Percentiles rank a stretch among this genome's conserved stretches.
Conservation (phyloP, 2,888 invertebrate genomes). For the Athrips mouffetella region DNA sequence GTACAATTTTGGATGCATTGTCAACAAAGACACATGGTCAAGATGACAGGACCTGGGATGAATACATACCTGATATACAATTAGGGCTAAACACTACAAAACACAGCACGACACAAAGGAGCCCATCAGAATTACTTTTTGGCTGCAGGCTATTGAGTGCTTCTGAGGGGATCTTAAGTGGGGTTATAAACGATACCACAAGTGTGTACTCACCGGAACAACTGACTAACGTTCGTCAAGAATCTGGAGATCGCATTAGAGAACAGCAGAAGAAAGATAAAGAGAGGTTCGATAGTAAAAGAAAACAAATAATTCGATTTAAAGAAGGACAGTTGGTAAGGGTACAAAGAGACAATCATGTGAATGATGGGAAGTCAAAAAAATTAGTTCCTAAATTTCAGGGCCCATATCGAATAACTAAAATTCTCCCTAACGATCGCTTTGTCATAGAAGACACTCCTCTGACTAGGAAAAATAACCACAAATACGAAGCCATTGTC, state of each 20-base stretch:
- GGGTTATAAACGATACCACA: neutral
- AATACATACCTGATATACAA: conserved; percentile 10
- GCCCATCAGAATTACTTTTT: conserved; percentile 16
- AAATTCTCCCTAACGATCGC: conserved; percentile 11
- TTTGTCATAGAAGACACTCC: conserved; percentile 17
- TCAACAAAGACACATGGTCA: conserved; percentile 5
- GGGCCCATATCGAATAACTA: conserved; percentile 15
- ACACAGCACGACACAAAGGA: conserved; percentile 10
- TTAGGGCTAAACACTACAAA: conserved; percentile 17
- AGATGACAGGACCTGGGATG: conserved; percentile 4
- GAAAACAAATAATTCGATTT: conserved; percentile 1
- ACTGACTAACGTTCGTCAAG: neutral
- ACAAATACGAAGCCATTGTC: conserved; percentile 17
- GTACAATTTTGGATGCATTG: neutral
- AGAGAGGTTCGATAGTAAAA: conserved; percentile 7
- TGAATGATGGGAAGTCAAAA: conserved; percentile 14
- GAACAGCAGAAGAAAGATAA: conserved; percentile 14
- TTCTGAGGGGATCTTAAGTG: neutral
- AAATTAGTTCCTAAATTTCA: conserved; percentile 16
- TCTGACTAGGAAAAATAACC: conserved; percentile 11
- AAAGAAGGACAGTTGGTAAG: conserved; percentile 14
- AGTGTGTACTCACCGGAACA: neutral
- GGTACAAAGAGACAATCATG: conserved; percentile 1
- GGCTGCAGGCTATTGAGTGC: conserved; percentile 5
- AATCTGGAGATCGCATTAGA: conserved; percentile 1